Evolutionary conservation across 2,797 vertebrate genomes (phyloP).

Genomic region (Gila robusta): DNA sequence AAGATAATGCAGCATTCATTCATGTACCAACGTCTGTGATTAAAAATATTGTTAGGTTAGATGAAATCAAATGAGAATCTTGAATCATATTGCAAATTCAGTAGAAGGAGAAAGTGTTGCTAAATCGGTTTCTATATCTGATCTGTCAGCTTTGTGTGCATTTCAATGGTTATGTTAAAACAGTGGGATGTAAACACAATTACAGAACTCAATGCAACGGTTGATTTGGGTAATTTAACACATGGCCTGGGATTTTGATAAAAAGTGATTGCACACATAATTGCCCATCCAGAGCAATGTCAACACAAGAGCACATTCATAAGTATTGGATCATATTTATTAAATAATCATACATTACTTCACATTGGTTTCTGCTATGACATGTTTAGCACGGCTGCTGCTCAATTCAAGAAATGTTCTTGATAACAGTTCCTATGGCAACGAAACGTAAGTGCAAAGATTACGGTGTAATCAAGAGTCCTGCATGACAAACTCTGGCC

Average conservation of each 20-base stretch:
- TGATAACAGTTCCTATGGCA: conserved; percentile 41
- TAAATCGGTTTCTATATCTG: background rate
- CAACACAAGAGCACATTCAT: background rate
- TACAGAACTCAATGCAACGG: background rate
- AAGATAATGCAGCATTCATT: background rate
- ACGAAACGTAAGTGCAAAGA: conserved; percentile 31
- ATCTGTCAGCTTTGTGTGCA: background rate
- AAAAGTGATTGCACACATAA: background rate
- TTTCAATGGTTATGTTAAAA: background rate
- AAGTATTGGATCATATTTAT: conserved; percentile 54
- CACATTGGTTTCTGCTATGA: conserved; percentile 45
- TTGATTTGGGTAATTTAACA: background rate
- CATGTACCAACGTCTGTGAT: background rate
- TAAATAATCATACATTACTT: conserved; percentile 56
- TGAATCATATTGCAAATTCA: background rate
- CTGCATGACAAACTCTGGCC: conserved; percentile 13
- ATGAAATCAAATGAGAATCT: background rate
- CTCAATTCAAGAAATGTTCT: conserved; percentile 36
- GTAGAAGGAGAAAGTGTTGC: background rate
- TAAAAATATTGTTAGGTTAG: background rate
- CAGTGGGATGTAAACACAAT: background rate
- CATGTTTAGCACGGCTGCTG: conserved; percentile 12
- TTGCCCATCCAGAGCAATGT: background rate
- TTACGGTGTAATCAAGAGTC: conserved; percentile 33
- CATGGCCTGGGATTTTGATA: background rate